Evolutionary conservation across 2,888 invertebrate genomes (phyloP).

Genomic region (Cataglyphis cursor): DNA sequence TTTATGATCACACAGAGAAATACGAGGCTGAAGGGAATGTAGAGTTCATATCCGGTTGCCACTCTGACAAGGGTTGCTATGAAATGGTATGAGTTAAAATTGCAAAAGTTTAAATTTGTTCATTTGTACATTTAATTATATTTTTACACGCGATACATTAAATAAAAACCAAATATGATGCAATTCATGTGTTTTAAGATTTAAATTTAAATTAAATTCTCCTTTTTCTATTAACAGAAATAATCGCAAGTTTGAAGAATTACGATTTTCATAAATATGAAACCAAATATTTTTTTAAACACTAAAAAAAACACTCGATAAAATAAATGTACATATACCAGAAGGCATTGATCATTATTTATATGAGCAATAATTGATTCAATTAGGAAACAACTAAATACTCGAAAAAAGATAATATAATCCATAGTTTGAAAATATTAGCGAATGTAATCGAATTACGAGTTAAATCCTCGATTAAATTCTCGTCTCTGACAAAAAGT

Average conservation of each 20-base stretch:
- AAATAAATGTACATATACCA: not conserved
- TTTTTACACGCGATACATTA: not conserved
- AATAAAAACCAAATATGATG: not conserved
- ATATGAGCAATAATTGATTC: not conserved
- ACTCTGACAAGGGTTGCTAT: not conserved
- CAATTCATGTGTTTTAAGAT: not conserved
- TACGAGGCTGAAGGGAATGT: slow-evolving; percentile 5
- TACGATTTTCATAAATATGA: not conserved
- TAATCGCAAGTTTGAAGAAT: not conserved
- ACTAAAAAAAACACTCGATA: not conserved
- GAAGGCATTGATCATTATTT: not conserved
- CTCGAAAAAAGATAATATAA: not conserved
- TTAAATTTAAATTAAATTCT: not conserved
- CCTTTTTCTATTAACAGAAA: not conserved
- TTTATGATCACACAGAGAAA: slow-evolving; percentile 27
- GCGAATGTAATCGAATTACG: not conserved
- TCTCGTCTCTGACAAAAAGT: not conserved
- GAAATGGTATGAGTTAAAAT: not conserved
- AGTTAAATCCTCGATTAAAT: not conserved
- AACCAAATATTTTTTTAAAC: not conserved
- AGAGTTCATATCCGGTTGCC: not conserved
- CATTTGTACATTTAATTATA: not conserved
- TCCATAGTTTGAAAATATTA: not conserved
- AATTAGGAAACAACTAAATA: not conserved
- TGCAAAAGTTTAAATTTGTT: not conserved